Percentiles rank a stretch among this genome's conserved stretches.
Conservation (phyloP, 2,888 invertebrate genomes). For the Proisotoma minuta region DNA sequence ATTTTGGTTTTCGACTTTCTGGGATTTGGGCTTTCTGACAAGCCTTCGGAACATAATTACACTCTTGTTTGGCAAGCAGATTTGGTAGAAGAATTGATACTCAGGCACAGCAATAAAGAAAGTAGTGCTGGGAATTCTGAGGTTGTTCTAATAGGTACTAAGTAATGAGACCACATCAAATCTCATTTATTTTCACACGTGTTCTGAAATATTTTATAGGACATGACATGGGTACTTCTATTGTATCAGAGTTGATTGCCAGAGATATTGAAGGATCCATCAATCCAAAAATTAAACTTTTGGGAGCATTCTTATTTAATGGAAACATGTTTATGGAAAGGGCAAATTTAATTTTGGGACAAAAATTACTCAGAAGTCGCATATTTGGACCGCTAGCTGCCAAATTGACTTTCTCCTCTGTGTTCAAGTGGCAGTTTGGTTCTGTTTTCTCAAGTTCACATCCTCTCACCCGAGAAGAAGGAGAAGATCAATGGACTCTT, state of each 20-base stretch:
- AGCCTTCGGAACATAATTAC: conserved; percentile 30
- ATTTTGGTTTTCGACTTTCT: conserved; percentile 31
- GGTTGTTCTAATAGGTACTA: too few relatives aligned
- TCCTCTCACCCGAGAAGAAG: conserved; percentile 28
- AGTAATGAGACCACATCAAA: not conserved
- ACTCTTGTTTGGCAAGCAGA: conserved; percentile 35
- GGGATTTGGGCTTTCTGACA: conserved; percentile 35
- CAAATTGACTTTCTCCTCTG: conserved; percentile 22
- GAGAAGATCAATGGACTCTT: conserved; percentile 30
- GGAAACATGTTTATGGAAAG: conserved; percentile 37
- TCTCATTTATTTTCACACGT: not conserved
- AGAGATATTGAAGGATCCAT: conserved; percentile 31
- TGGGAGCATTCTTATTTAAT: conserved; percentile 36
- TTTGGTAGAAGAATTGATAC: conserved; percentile 28
- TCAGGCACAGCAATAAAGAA: conserved; percentile 19
- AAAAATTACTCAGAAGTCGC: conserved; percentile 28
- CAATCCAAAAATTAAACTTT: conserved; percentile 19
- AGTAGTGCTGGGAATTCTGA: too few relatives aligned
- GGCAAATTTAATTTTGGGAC: conserved; percentile 31
- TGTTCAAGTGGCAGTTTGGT: conserved; percentile 34
- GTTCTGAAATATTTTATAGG: conserved; percentile 15
- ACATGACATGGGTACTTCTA: conserved; percentile 37
- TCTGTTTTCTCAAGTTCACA: conserved; percentile 29
- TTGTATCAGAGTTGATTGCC: conserved; percentile 34
- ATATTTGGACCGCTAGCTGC: conserved; percentile 29